Percentiles rank a stretch among this genome's conserved stretches.
Conservation (phyloP, 2,797 vertebrate species). For the Malurus splendens region DNA sequence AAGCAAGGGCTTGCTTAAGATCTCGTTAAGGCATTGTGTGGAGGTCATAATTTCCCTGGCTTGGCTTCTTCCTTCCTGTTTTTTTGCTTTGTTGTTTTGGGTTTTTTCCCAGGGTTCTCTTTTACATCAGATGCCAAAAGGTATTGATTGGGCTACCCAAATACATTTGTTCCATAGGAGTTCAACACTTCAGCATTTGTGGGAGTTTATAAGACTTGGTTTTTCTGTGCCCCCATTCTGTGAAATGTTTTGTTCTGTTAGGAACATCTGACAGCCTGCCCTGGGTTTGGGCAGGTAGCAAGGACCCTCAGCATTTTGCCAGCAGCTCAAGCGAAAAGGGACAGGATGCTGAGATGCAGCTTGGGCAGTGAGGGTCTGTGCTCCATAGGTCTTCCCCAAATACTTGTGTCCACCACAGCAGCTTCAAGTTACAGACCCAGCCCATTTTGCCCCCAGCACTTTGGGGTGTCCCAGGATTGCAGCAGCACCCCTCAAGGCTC, state of each 20-base stretch:
- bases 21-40: background rate
- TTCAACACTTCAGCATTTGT: background rate
- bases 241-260: background rate
- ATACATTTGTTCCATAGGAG: background rate
- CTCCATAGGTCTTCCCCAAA: background rate
- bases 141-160: background rate
- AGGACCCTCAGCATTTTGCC: background rate
- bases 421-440: background rate
- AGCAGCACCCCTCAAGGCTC: background rate
- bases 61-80: background rate
- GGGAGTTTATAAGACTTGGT: background rate
- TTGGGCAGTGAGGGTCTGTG: background rate
- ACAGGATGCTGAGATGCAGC: background rate
- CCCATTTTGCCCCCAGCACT: fast-evolving
- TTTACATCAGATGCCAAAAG: background rate
- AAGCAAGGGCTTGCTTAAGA: background rate
- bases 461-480: background rate
- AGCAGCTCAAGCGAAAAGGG: background rate
- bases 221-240: background rate
- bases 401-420: background rate
- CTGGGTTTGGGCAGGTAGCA: background rate
- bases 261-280: background rate
- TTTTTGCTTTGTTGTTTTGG: background rate
- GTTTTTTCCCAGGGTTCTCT: background rate
- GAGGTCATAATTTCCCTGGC: background rate